Conservation (phyloP, 2,888 invertebrate species). For the Acanthosoma haemorrhoidale region DNA sequence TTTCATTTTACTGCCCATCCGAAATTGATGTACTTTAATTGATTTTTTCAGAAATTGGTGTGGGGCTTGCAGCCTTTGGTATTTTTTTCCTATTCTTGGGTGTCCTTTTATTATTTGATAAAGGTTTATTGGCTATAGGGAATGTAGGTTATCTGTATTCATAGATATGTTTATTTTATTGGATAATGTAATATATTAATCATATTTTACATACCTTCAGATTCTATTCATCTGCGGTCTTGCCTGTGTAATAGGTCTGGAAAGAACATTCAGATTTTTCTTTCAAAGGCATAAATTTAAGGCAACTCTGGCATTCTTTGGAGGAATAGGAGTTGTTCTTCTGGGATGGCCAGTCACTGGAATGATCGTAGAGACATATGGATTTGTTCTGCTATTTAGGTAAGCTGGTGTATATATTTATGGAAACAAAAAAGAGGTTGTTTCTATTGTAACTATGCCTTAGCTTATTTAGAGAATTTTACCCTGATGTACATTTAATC, state of each 20-base stretch:
- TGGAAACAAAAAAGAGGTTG: no score
- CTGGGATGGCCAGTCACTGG: slow-evolving; percentile 94
- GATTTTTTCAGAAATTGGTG: slow-evolving; percentile 79
- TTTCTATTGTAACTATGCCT: no score
- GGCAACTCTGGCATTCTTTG: slow-evolving; percentile 83
- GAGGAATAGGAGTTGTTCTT: slow-evolving; percentile 86
- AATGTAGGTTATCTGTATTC: slow-evolving; percentile 72
- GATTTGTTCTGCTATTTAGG: slow-evolving; percentile 83
- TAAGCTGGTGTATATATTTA: no score
- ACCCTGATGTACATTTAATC: no score
- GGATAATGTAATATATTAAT: no score
- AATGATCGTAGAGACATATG: slow-evolving; percentile 94
- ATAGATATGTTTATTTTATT: neutral
- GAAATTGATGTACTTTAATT: neutral
- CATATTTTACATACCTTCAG: slow-evolving; percentile 54
- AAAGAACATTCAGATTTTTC: slow-evolving; percentile 93
- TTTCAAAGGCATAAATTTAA: slow-evolving; percentile 94
- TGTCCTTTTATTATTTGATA: slow-evolving; percentile 88
- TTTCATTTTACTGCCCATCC: neutral
- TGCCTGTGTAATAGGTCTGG: slow-evolving; percentile 92
- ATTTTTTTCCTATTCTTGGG: slow-evolving; percentile 92
- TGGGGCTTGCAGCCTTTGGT: slow-evolving; percentile 93
- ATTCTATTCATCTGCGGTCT: slow-evolving; percentile 92
- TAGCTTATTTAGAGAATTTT: no score
- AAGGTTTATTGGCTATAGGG: slow-evolving; percentile 95